Percentiles rank a stretch among this genome's conserved stretches.
Conservation (phyloP, 1,140 invertebrate genomes). For the Zaprionus taronus region DNA sequence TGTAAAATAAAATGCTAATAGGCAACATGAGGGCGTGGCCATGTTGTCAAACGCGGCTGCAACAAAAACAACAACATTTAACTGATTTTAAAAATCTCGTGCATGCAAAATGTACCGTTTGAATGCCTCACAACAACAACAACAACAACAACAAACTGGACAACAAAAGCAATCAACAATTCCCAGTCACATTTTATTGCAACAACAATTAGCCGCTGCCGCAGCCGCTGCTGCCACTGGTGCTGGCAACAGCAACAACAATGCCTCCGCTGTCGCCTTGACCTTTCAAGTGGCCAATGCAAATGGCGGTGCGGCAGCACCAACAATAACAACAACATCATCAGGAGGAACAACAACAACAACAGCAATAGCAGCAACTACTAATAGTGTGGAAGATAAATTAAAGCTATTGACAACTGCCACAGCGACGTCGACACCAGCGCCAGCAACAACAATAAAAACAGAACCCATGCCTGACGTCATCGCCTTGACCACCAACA, state of each 20-base stretch:
- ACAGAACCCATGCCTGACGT: constrained; percentile 78
- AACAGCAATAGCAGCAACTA: constrained; percentile 37
- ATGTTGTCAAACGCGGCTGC: constrained; percentile 61
- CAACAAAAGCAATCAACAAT: constrained; percentile 60
- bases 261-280: constrained; percentile 49
- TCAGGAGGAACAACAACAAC: constrained; percentile 29
- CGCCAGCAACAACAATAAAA: constrained; percentile 65
- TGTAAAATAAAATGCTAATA: constrained; percentile 65
- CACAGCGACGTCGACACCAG: constrained; percentile 33
- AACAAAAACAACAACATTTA: constrained; percentile 44
- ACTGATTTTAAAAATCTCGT: constrained; percentile 44
- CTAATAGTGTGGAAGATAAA: constrained; percentile 65
- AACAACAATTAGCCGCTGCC: constrained; percentile 74
- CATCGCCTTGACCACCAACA: constrained; percentile 56
- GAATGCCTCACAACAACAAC: constrained; percentile 71
- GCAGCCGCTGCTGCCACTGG: constrained; percentile 49
- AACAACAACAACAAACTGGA: constrained; percentile 48
- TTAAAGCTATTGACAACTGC: constrained; percentile 73
- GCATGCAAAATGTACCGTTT: constrained; percentile 76
- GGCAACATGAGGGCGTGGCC: constrained; percentile 71
- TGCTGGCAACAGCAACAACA: constrained; percentile 47
- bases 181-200: constrained; percentile 77
- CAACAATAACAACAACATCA: constrained; percentile 38
- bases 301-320: constrained; percentile 63
- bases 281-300: constrained; percentile 61